A percentile compares a stretch with the other conserved stretches of the same genome.
phyloP scores from a whole-genome alignment of 2,113 vertebrate genomes.

The Barnardius zonarius region DNA sequence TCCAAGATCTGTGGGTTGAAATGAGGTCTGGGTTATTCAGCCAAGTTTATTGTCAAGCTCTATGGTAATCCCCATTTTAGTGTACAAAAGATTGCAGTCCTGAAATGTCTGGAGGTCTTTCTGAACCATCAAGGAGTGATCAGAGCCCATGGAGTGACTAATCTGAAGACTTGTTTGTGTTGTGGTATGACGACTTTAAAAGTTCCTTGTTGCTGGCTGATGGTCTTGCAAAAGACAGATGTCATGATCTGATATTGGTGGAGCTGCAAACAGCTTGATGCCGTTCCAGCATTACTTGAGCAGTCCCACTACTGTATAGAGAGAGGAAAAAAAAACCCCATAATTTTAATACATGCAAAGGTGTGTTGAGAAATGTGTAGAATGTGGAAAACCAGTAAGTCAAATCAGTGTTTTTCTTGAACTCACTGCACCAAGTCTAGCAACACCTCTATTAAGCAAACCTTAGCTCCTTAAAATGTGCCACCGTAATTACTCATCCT shows the following conservation, averaged over 20 bases:
- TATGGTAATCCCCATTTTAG: not conserved
- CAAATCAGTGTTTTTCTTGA: not conserved
- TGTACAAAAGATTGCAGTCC: not conserved
- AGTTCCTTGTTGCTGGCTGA: not conserved
- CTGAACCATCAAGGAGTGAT: not conserved
- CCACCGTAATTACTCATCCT: not conserved
- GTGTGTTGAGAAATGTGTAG: not conserved
- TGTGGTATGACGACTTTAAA: not conserved
- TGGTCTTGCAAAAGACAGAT: not conserved
- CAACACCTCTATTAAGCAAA: not conserved
- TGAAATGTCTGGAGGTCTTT: not conserved
- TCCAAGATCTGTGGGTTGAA: constrained; percentile 19
- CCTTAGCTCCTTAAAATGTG: not conserved
- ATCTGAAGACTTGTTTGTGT: not conserved
- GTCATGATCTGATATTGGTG: not conserved
- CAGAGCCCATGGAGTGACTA: not conserved
- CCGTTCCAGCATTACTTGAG: not conserved
- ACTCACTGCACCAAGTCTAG: not conserved
- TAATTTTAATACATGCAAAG: not conserved
- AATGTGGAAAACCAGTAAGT: not conserved
- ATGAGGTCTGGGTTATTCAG: constrained; percentile 19
- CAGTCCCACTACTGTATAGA: not conserved
- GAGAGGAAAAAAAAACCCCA: not conserved
- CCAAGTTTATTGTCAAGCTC: not conserved
- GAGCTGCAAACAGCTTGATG: not conserved